Evolutionary conservation across 53 echinoderm and acorn worm genomes (phyloP), one percentile per base, ranked within the genome.

Genomic region (Echinarachnius parma): DNA sequence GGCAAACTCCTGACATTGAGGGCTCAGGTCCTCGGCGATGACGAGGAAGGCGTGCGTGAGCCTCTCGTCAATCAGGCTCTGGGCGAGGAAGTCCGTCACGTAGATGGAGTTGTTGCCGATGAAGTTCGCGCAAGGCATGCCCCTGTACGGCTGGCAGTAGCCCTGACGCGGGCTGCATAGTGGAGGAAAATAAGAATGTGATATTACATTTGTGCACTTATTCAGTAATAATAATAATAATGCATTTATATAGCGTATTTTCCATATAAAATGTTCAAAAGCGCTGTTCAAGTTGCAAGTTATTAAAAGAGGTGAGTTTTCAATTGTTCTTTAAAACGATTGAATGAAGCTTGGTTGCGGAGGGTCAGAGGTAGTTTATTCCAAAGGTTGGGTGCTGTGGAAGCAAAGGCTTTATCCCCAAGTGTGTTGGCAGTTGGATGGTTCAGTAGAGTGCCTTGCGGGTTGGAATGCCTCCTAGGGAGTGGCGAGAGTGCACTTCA

Each of bases 91-190:
- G 82, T 81, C 63, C 3, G 82, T 85, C 35, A 98, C 83, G 28
- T 91, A 98, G 47, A 98, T 86, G 39, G 83, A 92, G 79, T 78
- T 77, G 81, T 98, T 98, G 36, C 80, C 80, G 60, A 98, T 83
- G 77, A 91, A 92, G 55, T 91, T 91, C 24, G 82, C 26, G 52
- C 98, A 98, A 1, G 85, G 78, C 57, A 72, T 81, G 4, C 98
- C 98, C 4, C 65, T 59, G 69, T 98, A 98, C 3, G 76, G 76
- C 35, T 92, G 84, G 57, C 98, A 98, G 66, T 82, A 84, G 13
- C 91, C 98, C 18, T 75, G 75, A 1, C 62, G 42, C 3, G 83
- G 84, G 22, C 88, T 98, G 62, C 7, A 60, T 34, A 60, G 31
- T 21, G 46, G 21, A n/a, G 13, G 13, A 9, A 9, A 39, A 39